Evolutionary conservation across 1,140 invertebrate species (phyloP), one percentile per base, ranked within the genome.

Genomic region (Hycleus cichorii): DNA sequence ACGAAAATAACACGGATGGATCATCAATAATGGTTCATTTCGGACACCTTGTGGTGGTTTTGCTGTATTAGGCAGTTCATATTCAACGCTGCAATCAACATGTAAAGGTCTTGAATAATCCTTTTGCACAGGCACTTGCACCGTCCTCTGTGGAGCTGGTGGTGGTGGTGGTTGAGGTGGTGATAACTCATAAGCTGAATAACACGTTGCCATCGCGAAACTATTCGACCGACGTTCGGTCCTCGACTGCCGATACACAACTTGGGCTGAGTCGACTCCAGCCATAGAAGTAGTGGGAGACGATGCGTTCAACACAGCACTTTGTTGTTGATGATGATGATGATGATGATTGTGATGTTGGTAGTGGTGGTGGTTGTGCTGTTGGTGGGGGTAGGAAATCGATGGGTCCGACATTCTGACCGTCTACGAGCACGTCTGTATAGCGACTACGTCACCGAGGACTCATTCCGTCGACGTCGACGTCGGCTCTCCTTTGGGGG

Each of bases 31-130:
- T 24, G 87, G 88, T 69, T 89, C 87, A 63, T 83, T 81, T 54
- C 83, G 79, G 59, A 84, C 84, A 27, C 87, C 87, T 63, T 84
- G 83, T 58, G 88, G 87, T 56, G 88, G 87, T 72, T 89, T 88
- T 32, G 87, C 87, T 72, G 87, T 84, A 67, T 87, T 87, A 54
- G 88, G 88, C 67, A 90, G 77, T 75, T 90, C 88, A 78, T 90
- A 90, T 75, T 90, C 88, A 56, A 90, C 87, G 77, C 87, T 89
- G 76, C 88, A 89, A 73, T 90, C 88, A 62, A 90, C 88, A 76
- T 88, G 86, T 69, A 90, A 77, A 58, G 88, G 87, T 69, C 85
- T 81, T 66, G 82, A 85, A 75, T 87, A 90, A 74, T 90, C 87
- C 75, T 86, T 86, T 68, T 79, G 76, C 49, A 77, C 74, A 66